Evolutionary conservation across 2,888 invertebrate genomes (phyloP).

Genomic region (Drosophila hawaiiensis): DNA sequence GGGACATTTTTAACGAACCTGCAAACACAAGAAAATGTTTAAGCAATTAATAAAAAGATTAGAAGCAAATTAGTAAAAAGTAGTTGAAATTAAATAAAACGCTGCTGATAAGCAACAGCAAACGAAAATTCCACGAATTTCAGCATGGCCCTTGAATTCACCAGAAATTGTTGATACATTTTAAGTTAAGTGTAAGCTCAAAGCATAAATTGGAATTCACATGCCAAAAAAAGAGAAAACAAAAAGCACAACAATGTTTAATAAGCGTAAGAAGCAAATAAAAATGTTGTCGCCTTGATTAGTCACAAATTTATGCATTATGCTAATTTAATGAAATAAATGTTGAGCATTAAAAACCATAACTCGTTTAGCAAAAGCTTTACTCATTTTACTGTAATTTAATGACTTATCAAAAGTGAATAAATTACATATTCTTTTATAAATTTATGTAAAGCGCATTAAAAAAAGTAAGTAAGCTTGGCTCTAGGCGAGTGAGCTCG

Average conservation of each 20-base stretch:
- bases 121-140: neutral
- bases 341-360: neutral
- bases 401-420: slow-evolving; percentile 20
- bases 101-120: neutral
- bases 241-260: neutral
- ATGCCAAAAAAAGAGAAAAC: neutral
- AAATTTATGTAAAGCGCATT: neutral
- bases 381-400: slow-evolving; percentile 18
- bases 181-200: neutral
- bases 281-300: slow-evolving; percentile 9
- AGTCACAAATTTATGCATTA: slow-evolving; percentile 29
- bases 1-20: slow-evolving; percentile 4
- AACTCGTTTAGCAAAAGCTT: slow-evolving; percentile 25
- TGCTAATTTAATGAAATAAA: slow-evolving; percentile 28
- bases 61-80: neutral
- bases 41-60: neutral
- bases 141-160: too few species aligned
- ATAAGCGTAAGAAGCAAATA: neutral
- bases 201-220: neutral
- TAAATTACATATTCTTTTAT: slow-evolving; percentile 26
- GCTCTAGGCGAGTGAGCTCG: neutral
- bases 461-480: neutral
- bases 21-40: slow-evolving; percentile 3
- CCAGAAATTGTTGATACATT: neutral
- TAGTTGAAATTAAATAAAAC: neutral